phyloP scores from a whole-genome alignment of 2,888 invertebrate genomes.

The Camponotus fellah region DNA sequence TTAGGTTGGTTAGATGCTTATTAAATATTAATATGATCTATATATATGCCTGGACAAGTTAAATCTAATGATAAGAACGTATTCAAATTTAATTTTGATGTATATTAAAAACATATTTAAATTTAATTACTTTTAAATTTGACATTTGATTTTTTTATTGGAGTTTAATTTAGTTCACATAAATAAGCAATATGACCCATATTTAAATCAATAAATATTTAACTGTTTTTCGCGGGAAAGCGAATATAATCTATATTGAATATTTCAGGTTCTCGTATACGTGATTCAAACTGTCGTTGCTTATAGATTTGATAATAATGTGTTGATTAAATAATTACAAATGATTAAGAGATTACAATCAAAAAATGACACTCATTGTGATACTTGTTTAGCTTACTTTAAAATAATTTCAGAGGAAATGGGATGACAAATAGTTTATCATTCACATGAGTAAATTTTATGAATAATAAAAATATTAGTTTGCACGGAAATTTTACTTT shows the following conservation, averaged over 20 bases:
- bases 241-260: neutral
- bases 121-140: too few species aligned
- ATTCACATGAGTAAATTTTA: neutral
- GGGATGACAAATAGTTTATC: neutral
- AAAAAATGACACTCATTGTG: neutral
- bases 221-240: neutral
- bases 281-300: neutral
- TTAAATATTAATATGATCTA: too few species aligned
- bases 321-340: neutral
- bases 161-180: too few species aligned
- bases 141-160: too few species aligned
- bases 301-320: conserved; percentile 20
- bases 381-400: neutral
- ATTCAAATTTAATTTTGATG: too few species aligned
- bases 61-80: too few species aligned
- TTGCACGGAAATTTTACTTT: neutral
- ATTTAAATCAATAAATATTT: too few species aligned
- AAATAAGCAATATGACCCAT: too few species aligned
- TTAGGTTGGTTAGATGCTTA: too few species aligned
- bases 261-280: neutral
- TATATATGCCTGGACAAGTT: too few species aligned
- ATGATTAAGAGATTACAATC: neutral
- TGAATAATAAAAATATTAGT: conserved; percentile 5
- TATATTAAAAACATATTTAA: too few species aligned
- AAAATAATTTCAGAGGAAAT: neutral